phyloP scores from a whole-genome alignment of 53 echinoderm and acorn worm species.

The Mesocentrotus franciscanus region DNA sequence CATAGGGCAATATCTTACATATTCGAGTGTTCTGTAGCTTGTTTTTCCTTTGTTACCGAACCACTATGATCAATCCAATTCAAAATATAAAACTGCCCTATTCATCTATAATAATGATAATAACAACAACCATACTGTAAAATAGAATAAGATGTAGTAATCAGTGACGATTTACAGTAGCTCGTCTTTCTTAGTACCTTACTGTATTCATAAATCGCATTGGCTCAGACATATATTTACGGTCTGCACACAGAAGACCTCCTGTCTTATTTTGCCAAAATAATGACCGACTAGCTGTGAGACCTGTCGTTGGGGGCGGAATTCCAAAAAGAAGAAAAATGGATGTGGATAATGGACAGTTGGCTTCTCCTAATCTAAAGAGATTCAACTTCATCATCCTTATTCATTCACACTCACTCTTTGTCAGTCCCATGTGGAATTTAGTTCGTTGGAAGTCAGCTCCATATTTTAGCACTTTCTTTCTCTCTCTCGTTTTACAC shows the following conservation, averaged over 20 bases:
- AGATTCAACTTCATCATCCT: constrained; percentile 28
- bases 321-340: constrained; percentile 26
- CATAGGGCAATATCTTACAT: not conserved
- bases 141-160: not conserved
- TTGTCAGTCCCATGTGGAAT: constrained; percentile 1
- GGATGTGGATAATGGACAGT: not conserved
- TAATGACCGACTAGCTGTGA: not conserved
- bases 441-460: constrained; percentile 11
- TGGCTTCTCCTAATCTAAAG: not conserved
- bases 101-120: not conserved
- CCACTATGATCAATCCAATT: too few species aligned
- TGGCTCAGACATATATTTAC: not conserved
- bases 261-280: not conserved
- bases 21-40: not conserved
- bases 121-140: not conserved
- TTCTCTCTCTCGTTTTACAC: constrained; percentile 13
- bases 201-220: not conserved
- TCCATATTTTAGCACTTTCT: constrained; percentile 28
- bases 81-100: not conserved
- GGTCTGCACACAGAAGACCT: not conserved
- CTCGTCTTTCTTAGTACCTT: not conserved
- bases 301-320: constrained; percentile 47
- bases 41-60: not conserved
- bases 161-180: not conserved
- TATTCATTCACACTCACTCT: constrained; percentile 47